A percentile compares a stretch with the other conserved stretches of the same genome.
These are phyloP conservation scores for Arnoldichthys spilopterus DNA, from an alignment of 2,797 vertebrate genomes.

Conservation along the genomic window DNA sequence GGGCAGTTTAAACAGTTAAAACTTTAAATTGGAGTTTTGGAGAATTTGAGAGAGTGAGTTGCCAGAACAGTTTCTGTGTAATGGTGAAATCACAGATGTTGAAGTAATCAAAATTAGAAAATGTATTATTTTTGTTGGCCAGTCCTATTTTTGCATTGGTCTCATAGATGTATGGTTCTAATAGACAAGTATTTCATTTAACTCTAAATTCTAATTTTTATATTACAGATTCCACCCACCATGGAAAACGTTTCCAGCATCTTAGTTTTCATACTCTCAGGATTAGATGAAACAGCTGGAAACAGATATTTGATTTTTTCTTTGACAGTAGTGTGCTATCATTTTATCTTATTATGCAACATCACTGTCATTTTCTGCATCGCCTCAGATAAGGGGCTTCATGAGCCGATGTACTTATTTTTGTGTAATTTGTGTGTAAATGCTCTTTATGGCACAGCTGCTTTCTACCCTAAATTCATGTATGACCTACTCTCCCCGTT, in stretches of 20 bases:
- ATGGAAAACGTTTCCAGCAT: slow-evolving; percentile 3
- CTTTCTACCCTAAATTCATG: slow-evolving; percentile 59
- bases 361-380: slow-evolving; percentile 29
- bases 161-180: too few species aligned
- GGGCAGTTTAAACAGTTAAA: too few species aligned
- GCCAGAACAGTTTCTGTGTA: too few species aligned
- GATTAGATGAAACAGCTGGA: slow-evolving; percentile 47
- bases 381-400: slow-evolving; percentile 41
- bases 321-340: slow-evolving; percentile 41
- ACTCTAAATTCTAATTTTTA: neutral
- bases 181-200: neutral
- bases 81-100: too few species aligned
- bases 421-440: slow-evolving; percentile 55
- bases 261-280: slow-evolving; percentile 57
- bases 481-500: slow-evolving; percentile 48
- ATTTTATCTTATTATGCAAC: slow-evolving; percentile 44
- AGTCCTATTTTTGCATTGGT: too few species aligned
- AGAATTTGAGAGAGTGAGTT: too few species aligned
- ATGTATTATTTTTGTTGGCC: too few species aligned
- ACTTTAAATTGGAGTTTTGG: too few species aligned
- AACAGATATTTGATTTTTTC: slow-evolving; percentile 40
- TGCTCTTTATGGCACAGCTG: slow-evolving; percentile 51
- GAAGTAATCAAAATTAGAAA: too few species aligned
- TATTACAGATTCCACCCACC: neutral
- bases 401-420: slow-evolving; percentile 58